Base-by-base conservation (phyloP, 2,113 vertebrate species). In the Centropus unirufus region DNA sequence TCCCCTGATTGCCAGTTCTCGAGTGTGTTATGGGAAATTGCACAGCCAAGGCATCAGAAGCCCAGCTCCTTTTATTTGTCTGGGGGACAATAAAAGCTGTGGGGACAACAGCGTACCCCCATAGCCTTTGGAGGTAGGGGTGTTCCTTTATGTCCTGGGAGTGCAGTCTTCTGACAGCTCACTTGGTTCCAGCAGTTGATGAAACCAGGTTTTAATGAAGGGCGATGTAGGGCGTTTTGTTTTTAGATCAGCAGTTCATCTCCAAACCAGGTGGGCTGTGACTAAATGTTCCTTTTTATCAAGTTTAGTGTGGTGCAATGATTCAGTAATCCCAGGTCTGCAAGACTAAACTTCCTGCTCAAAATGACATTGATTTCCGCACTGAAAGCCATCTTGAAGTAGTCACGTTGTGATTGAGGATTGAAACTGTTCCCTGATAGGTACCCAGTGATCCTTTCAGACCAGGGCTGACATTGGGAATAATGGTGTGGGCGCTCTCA, bases 401-500 rank as follows among this genome's bases (percentile, higher is more conserved):
- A 81, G 24, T 54, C 44, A 39, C 14, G 14, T 62, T 26, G 36
- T 40, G n/a, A 64, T 0, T 0, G 6, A 32, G 62, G 36, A 16
- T 4, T 64, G 34, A 58, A 80, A 18, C 19, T 57, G 17, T 66
- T 92, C 44, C 22, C 9, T 51, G 42, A 10, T 39, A 26, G n/a
- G 21, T 64, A 3, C 12, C 1, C 4, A 76, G 29, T 34, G 39
- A 47, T 17, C 23, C 58, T 62, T 69, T 85, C 0, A 2, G 52
- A 46, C 7, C 14, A 22, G 36, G 29, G n/a, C 52, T 26, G 3
- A 5, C 2, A 0, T 15, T 34, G 36, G 73, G 12, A 40, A 40
- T 5, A n/a, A 49, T 23, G 21, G 8, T 42, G 11, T 46, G 29
- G 67, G 34, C 46, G 61, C 27, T 40, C 30, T 75, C 0, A 0